Conservation (phyloP, 2,797 vertebrate genomes). For the Botia almorhae region DNA sequence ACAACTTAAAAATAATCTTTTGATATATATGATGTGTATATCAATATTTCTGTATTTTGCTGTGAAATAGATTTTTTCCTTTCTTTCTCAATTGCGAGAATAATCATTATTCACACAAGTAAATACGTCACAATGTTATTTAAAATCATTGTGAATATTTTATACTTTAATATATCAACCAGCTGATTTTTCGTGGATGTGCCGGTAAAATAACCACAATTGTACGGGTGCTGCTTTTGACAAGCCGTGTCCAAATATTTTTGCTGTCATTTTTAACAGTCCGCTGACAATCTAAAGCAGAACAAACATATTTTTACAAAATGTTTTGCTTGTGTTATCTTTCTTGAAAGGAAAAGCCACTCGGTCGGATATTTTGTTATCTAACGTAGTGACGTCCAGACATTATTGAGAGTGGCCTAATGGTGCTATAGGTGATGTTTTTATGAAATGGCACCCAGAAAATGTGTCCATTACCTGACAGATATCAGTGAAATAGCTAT, state of each 20-base stretch:
- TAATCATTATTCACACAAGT: no score
- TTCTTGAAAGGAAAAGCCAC: not conserved
- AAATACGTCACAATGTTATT: no score
- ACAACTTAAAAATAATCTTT: no score
- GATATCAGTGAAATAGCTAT: not conserved
- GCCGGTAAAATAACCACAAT: no score
- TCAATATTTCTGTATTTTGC: not conserved
- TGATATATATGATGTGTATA: no score
- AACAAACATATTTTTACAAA: not conserved
- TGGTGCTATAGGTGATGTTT: not conserved
- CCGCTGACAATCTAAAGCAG: not conserved
- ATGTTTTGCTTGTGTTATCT: not conserved
- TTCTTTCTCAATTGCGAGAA: no score
- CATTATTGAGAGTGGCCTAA: not conserved
- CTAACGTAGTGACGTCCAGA: not conserved
- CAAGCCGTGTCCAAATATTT: not conserved
- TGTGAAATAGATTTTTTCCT: no score
- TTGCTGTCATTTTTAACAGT: not conserved
- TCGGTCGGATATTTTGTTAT: slow-evolving; percentile 1
- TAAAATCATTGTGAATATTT: no score
- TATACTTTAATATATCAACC: no score
- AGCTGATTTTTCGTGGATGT: no score
- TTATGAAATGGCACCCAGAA: not conserved
- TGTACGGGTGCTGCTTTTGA: no score
- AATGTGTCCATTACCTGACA: not conserved